These are phyloP conservation scores for Pomacea maculata DNA, from an alignment of 1,140 invertebrate species.

Conservation along the genomic window DNA sequence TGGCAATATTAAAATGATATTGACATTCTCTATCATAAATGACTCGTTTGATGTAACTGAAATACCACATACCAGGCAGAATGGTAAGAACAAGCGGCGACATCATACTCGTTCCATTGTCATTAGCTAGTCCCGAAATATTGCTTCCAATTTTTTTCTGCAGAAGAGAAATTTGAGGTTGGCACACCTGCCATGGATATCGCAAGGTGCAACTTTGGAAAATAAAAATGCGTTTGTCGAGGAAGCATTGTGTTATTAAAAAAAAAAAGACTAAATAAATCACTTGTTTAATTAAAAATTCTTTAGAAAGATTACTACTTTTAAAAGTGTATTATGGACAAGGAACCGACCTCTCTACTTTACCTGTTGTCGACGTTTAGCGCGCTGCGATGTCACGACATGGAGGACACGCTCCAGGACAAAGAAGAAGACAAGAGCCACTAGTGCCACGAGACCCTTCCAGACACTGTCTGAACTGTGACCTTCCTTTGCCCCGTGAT, in stretches of 20 bases:
- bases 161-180: background rate
- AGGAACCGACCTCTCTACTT: background rate
- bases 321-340: too few species aligned
- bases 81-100: too few species aligned
- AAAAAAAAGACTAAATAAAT: too few species aligned
- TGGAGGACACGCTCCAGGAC: conserved; percentile 81
- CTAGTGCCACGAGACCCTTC: conserved; percentile 83
- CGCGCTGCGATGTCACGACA: conserved; percentile 20
- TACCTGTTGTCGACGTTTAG: conserved; percentile 9
- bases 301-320: too few species aligned
- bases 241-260: too few species aligned
- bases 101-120: background rate
- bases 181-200: too few species aligned
- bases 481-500: conserved; percentile 33
- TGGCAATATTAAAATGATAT: too few species aligned
- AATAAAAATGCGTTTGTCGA: too few species aligned
- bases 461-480: conserved; percentile 75
- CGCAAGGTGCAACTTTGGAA: too few species aligned
- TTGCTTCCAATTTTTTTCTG: background rate
- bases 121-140: background rate
- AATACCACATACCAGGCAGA: background rate
- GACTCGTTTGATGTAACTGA: too few species aligned
- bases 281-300: too few species aligned
- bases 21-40: too few species aligned
- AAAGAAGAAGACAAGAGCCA: conserved; percentile 89